Conservation (phyloP, 2,888 invertebrate species). For the Crepidodera aurea region DNA sequence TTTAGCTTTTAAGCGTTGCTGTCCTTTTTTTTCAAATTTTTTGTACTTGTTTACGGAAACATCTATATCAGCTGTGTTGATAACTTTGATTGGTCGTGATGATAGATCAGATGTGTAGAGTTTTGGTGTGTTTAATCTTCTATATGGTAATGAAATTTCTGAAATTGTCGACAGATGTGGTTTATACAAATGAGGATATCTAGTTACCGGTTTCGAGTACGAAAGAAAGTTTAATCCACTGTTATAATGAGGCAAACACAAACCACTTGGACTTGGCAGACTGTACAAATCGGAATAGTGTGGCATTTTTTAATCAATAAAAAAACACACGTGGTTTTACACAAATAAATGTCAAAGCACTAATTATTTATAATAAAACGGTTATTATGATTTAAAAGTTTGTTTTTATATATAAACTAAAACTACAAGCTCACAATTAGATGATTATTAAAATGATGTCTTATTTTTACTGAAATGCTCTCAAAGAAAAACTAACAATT, state of each 20-base stretch:
- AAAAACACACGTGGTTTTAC: slow-evolving; percentile 15
- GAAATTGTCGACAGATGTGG: slow-evolving; percentile 80
- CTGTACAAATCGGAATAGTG: slow-evolving; percentile 20
- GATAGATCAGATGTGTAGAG: slow-evolving; percentile 62
- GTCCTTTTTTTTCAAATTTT: slow-evolving; percentile 52
- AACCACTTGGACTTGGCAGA: slow-evolving; percentile 20
- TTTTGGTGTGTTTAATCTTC: slow-evolving; percentile 65
- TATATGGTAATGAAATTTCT: slow-evolving; percentile 65
- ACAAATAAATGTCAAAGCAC: slow-evolving; percentile 16
- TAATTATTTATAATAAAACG: neutral
- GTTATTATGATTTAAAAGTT: neutral
- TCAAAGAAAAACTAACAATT: slow-evolving; percentile 26
- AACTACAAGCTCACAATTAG: neutral
- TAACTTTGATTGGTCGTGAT: slow-evolving; percentile 73
- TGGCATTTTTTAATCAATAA: slow-evolving; percentile 21
- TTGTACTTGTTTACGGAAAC: slow-evolving; percentile 75
- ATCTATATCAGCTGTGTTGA: slow-evolving; percentile 87
- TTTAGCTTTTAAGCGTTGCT: slow-evolving; percentile 23
- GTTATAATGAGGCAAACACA: slow-evolving; percentile 13
- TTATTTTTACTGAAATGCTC: slow-evolving; percentile 15
- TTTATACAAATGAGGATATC: slow-evolving; percentile 66
- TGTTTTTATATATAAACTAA: neutral
- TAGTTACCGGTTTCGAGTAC: slow-evolving; percentile 50
- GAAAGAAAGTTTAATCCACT: slow-evolving; percentile 30
- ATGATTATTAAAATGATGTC: slow-evolving; percentile 3